Evolutionary conservation across 2,113 vertebrate species (phyloP), one percentile per base, ranked within the genome.

Genomic region (Cryptoleucopteryx plumbea): DNA sequence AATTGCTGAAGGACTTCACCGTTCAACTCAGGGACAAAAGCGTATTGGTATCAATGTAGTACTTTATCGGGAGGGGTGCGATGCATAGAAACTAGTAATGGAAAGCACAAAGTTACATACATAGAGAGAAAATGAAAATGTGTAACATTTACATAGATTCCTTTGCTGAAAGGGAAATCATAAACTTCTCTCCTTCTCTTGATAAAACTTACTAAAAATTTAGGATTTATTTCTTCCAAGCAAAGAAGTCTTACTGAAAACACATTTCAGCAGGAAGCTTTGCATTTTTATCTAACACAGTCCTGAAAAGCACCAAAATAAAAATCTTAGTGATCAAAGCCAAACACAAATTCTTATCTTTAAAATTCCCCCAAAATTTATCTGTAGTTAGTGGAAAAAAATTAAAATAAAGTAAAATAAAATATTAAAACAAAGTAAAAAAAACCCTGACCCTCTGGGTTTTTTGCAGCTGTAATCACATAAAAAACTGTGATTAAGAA

Each of bases 401-500:
- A 13, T 1, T 32, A 53, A 71, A 48, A 25, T 15, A 18, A 43
- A 50, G 34, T 11, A 36, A 53, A 48, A 63, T 1, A 40, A 78
- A 75, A 80, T 7, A 47, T 4, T 4, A 79, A 82, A 82, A 32
- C 3, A 14, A 23, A 16, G 31, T 22, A 22, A 5, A 19, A 53
- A 88, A 80, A 20, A 8, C 2, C 3, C 3, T 29, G 5, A 62
- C 5, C 9, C 3, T 79, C 42, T 43, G 10, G 9, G 22, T 0
- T 1, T 65, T 82, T 67, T 95, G 70, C 59, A 80, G 66, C 56
- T 88, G 53, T 66, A 95, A 86, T 82, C 73, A 77, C 40, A 90
- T 86, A 53, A 93, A 93, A 92, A 93, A 56, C 56, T 29, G 11
- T 95, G 53, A 89, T 88, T 53, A 62, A 95, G 70, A 80, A 94